These are phyloP conservation scores for Eclectus roratus DNA, from an alignment of 2,113 vertebrate genomes.

Conservation along the genomic window DNA sequence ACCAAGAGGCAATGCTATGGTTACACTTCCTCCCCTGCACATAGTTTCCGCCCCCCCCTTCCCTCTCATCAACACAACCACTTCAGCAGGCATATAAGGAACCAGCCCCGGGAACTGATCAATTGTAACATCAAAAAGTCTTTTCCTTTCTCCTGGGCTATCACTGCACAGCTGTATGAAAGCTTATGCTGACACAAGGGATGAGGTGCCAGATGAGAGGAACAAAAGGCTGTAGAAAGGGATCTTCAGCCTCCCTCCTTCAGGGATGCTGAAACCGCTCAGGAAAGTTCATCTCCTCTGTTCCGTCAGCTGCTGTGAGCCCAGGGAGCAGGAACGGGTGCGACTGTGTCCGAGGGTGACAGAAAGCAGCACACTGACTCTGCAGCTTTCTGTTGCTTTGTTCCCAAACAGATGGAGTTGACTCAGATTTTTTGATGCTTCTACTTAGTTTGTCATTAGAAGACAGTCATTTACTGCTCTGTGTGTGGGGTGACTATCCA, in stretches of 20 bases:
- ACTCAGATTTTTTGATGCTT: background rate
- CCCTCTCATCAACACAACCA: background rate
- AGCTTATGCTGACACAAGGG: background rate
- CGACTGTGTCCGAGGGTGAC: background rate
- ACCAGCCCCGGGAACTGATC: background rate
- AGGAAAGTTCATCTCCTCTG: background rate
- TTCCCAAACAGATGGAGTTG: background rate
- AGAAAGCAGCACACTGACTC: background rate
- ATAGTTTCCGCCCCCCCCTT: background rate
- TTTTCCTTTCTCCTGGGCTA: background rate
- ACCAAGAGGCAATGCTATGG: background rate
- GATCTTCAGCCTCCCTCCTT: background rate
- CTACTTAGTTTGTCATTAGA: background rate
- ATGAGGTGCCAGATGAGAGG: background rate
- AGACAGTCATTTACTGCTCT: background rate
- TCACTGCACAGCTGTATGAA: background rate
- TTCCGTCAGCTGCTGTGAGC: background rate
- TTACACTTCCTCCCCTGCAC: background rate
- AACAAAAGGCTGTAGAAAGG: background rate
- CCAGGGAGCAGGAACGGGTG: background rate
- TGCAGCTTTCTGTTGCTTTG: background rate
- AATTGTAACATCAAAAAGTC: background rate
- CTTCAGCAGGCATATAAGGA: fast-evolving
- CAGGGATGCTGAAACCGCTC: background rate
- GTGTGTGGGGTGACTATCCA: background rate